Conservation (phyloP, 2,797 vertebrate species). For the Catharus ustulatus region DNA sequence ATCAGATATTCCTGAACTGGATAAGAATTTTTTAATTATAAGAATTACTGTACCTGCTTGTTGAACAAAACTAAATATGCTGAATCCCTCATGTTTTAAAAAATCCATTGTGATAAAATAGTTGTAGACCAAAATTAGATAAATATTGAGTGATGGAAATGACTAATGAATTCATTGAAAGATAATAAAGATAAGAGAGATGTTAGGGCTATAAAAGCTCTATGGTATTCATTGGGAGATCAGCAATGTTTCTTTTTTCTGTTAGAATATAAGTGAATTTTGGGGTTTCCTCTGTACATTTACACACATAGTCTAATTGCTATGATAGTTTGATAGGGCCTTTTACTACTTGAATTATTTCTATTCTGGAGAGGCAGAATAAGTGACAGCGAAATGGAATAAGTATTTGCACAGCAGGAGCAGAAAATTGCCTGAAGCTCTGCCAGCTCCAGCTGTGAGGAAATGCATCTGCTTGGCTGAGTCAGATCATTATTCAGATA, state of each 20-base stretch:
- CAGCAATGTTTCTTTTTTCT: neutral
- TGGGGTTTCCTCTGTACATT: neutral
- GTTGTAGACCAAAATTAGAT: neutral
- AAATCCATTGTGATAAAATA: neutral
- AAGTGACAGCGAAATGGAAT: neutral
- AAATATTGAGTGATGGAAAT: constrained; percentile 33
- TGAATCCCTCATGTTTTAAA: neutral
- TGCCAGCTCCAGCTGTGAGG: neutral
- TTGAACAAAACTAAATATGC: neutral
- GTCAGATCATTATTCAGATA: neutral
- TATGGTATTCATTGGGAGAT: neutral
- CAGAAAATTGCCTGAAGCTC: neutral
- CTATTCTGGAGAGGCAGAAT: neutral
- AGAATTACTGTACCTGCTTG: neutral
- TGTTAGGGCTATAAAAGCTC: neutral
- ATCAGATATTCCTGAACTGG: neutral
- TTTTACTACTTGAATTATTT: neutral
- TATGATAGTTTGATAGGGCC: neutral
- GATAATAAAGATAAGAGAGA: neutral
- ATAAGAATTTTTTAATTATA: neutral
- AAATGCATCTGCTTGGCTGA: neutral
- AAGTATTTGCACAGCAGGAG: neutral
- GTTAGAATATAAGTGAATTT: neutral
- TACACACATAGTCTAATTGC: neutral
- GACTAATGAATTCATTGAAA: neutral